Percentiles rank a stretch among this genome's conserved stretches.
These are phyloP conservation scores for Burhinus oedicnemus DNA, from an alignment of 2,113 vertebrate species.

Conservation along the genomic window DNA sequence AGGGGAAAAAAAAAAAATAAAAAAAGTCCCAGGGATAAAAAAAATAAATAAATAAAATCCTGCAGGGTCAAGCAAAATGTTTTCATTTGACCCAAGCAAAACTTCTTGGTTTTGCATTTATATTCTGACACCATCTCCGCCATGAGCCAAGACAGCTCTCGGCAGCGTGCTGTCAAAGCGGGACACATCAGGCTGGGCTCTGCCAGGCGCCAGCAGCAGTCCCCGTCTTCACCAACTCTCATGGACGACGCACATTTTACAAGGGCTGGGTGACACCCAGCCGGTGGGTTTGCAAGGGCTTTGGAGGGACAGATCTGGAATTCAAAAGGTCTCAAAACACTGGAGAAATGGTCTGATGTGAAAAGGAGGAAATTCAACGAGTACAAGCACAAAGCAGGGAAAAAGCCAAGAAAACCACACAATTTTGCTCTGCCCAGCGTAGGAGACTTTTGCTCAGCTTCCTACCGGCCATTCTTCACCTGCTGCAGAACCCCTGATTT, in stretches of 20 bases:
- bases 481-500: background rate
- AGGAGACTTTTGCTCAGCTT: background rate
- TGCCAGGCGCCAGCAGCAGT: background rate
- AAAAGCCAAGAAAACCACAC: background rate
- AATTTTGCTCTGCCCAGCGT: background rate
- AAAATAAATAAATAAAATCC: too few relatives aligned
- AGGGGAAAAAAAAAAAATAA: background rate
- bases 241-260: background rate
- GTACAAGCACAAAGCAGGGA: background rate
- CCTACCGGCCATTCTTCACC: background rate
- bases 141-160: background rate
- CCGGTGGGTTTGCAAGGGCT: background rate
- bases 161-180: background rate
- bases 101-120: background rate
- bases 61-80: background rate
- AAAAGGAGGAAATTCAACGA: background rate
- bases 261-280: background rate
- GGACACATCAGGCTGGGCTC: background rate
- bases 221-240: fast-evolving
- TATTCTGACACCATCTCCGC: background rate
- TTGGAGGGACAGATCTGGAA: background rate
- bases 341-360: background rate
- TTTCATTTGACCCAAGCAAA: background rate
- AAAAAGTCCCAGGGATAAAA: too few relatives aligned
- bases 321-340: background rate